Evolutionary conservation across 1,140 invertebrate genomes (phyloP), one percentile per base, ranked within the genome.

Genomic region (Neelides sp.): DNA sequence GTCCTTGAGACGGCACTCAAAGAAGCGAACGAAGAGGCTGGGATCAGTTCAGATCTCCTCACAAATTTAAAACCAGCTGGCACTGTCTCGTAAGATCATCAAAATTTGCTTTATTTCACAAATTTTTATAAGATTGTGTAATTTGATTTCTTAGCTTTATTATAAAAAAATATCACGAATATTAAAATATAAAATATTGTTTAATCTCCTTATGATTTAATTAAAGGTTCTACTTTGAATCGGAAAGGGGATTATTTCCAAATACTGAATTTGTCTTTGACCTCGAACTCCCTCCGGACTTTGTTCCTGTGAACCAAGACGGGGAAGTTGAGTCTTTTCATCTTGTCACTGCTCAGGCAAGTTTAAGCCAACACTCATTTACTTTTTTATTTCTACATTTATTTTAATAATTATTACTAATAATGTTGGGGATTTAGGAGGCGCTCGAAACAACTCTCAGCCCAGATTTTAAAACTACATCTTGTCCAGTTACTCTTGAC

Each of bases 181-280:
- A 13, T 13, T 23, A 13, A 30, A 27, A 13, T 2, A 48, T 12
- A 17, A 17, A 2, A 40, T 50, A 22, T 23, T 43, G 20, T 48
- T 43, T n/a, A 47, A 34, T n/a, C 20, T 39, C 27, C 40, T 41
- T 45, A 20, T 26, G n/a, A 17, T 39, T 5, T 7, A 67, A 59
- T 68, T 74, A 43, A 65, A 86, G 82, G 59, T 85, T 93, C 63
- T 90, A 84, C 64, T 91, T 86, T 66, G 85, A 92, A 70, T 89
- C 86, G 65, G 85, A 91, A 66, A 73, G 85, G 62, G 92, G 91
- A 1, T 68, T 96, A 20, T 91, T 90, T 64, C 89, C 90, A 17
- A 93, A 94, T 64, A 90, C 86, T 13, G 85, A 93, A 67, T 95
- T 91, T 71, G 81, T 93, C n/a, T 94, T 83, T 69, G 92, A 95